Percentiles rank a stretch among this genome's conserved stretches.
Evolutionary conservation across 2,888 invertebrate species (phyloP).

Genomic region (Pyrgus malvae): DNA sequence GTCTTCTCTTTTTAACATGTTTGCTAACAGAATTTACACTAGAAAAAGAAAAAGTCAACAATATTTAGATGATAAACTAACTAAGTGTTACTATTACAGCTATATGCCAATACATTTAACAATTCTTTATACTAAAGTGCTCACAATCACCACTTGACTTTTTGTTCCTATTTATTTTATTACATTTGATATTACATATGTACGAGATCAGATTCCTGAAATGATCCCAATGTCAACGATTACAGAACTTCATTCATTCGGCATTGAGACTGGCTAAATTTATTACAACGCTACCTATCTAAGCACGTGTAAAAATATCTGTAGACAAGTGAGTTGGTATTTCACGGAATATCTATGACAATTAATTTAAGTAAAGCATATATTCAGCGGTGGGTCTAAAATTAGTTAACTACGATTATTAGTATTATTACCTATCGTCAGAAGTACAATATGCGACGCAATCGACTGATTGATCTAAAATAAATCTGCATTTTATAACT

Average conservation of each 20-base stretch:
- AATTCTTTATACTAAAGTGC: slow-evolving; percentile 26
- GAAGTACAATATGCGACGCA: slow-evolving; percentile 21
- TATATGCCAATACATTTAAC: slow-evolving; percentile 23
- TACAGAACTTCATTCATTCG: slow-evolving; percentile 28
- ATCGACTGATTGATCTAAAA: slow-evolving; percentile 12
- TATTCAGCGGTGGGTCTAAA: slow-evolving; percentile 15
- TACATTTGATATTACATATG: slow-evolving; percentile 30
- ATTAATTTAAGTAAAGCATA: slow-evolving; percentile 19
- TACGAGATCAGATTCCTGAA: no score
- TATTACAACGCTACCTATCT: slow-evolving; percentile 68
- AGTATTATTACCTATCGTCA: slow-evolving; percentile 2
- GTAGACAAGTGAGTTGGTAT: slow-evolving; percentile 34
- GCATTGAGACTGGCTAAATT: slow-evolving; percentile 48
- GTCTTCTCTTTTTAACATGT: background rate
- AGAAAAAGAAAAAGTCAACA: background rate
- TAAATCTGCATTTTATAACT: slow-evolving; percentile 11
- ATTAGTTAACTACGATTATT: slow-evolving; percentile 4
- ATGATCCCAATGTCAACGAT: slow-evolving; percentile 43
- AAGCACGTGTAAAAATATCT: slow-evolving; percentile 66
- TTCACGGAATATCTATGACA: slow-evolving; percentile 9
- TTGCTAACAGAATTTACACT: background rate
- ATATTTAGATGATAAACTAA: slow-evolving; percentile 1
- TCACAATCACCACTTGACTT: slow-evolving; percentile 38
- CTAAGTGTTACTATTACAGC: slow-evolving; percentile 3
- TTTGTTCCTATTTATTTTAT: slow-evolving; percentile 49